Conservation (phyloP, 2,113 vertebrate species). For the Uria lomvia region DNA sequence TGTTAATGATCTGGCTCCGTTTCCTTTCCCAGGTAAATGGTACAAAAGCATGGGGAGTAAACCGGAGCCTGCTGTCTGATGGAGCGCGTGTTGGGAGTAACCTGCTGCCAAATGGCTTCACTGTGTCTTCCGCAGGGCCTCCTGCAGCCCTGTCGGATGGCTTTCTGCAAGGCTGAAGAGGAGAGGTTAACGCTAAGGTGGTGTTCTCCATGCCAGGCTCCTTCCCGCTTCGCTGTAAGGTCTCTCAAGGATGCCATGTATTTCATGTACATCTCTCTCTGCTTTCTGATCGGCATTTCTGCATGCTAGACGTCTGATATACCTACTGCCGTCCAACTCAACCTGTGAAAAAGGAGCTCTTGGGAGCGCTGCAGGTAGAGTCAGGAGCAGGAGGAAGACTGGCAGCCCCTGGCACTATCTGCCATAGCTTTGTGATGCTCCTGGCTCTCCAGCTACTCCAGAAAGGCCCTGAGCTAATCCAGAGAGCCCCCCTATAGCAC, state of each 20-base stretch:
- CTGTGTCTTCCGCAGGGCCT: neutral
- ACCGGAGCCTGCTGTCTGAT: neutral
- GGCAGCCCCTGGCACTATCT: neutral
- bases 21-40: neutral
- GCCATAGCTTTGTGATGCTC: neutral
- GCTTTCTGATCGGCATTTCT: neutral
- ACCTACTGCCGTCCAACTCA: neutral
- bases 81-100: neutral
- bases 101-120: neutral
- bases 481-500: neutral
- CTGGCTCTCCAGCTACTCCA: neutral
- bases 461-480: neutral
- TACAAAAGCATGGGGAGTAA: neutral
- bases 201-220: neutral
- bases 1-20: neutral
- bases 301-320: neutral
- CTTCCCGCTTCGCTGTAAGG: neutral
- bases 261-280: neutral
- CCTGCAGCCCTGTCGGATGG: neutral
- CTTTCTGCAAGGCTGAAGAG: neutral
- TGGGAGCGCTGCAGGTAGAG: neutral
- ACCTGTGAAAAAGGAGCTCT: neutral
- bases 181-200: neutral
- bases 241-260: neutral
- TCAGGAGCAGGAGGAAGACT: neutral